These are phyloP conservation scores for Pyrrhosoma nymphula DNA, from an alignment of 2,888 invertebrate species.

Conservation along the genomic window DNA sequence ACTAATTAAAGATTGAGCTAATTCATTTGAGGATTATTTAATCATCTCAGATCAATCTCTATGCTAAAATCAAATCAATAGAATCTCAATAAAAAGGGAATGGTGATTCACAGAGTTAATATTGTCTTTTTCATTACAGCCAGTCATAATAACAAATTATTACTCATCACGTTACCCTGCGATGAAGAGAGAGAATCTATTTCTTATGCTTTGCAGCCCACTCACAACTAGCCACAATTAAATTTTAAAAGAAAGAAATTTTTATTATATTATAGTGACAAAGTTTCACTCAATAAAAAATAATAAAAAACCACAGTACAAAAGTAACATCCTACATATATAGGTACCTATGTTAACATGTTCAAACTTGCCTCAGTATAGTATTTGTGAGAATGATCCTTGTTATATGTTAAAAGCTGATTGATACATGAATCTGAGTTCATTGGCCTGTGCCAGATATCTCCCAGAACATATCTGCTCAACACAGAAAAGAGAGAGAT, in stretches of 20 bases:
- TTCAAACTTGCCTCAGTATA: conserved; percentile 60
- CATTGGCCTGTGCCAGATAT: conserved; percentile 50
- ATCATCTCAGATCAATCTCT: neutral
- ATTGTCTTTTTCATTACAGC: conserved; percentile 1
- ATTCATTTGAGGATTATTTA: neutral
- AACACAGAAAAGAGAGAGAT: conserved; percentile 44
- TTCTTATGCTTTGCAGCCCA: conserved; percentile 8
- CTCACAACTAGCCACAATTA: conserved; percentile 51
- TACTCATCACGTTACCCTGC: neutral
- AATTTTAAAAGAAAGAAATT: conserved; percentile 64
- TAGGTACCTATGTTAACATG: conserved; percentile 63
- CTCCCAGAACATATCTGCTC: conserved; percentile 29
- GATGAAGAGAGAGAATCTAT: neutral
- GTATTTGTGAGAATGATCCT: conserved; percentile 46
- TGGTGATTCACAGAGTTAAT: conserved; percentile 1
- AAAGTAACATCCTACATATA: conserved; percentile 71
- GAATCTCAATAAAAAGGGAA: conserved; percentile 15
- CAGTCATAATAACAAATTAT: neutral
- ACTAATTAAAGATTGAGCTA: neutral
- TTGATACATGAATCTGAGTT: conserved; percentile 67
- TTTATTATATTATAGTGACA: conserved; percentile 66
- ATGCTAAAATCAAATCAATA: neutral
- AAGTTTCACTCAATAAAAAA: conserved; percentile 70
- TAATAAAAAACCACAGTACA: conserved; percentile 71
- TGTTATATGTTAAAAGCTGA: conserved; percentile 61